Base-by-base conservation (phyloP, 2,888 invertebrate species). In the Cerceris rybyensis region DNA sequence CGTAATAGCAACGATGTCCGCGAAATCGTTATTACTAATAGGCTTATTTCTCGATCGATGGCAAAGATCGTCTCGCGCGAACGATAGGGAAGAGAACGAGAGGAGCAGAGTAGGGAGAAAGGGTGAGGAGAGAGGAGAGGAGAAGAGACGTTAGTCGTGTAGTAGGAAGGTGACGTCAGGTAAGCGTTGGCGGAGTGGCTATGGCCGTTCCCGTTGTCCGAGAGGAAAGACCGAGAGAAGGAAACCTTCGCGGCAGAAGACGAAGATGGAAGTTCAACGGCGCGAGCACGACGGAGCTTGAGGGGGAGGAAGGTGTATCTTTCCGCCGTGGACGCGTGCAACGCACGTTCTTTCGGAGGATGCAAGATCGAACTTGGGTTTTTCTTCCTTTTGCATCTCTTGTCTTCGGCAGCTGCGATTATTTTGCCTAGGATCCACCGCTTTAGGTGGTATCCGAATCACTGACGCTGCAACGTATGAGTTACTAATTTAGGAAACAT, bases 111-210 rank as follows among this genome's bases (percentile, higher is more conserved):
- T 39, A 1, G 13, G 43, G 17, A 13, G 57, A 59, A 52, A 60
- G 16, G 39, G 60, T 28, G 39, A 42, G 28, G 61, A 63, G 60
- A 42, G 39, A 42, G 28, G 61, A 63, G 55, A 79, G 43, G 46
- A 54, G 49, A 54, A 28, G 50, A 41, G 52, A 78, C 65, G 58
- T 52, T 52, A 14, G 64, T 57, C 43, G 75, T 54, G 65, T 28
- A 28, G 28, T 52, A 67, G 50, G 54, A 17, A 39, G 81, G 46
- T 88, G 89, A 88, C 87, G 89, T 88, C 87, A 89, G 81, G 70
- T 67, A 70, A 84, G 87, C 86, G 87, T 89, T 85, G 89, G 88
- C 87, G 89, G 84, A 87, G 83, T 85, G 85, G 84, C 86, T 85
- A 84, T 87, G 86, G 86, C 72, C 55, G 79, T 83, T 83, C 81